Conservation (phyloP, 2,797 vertebrate genomes). For the Oreonectes daqikongensis region DNA sequence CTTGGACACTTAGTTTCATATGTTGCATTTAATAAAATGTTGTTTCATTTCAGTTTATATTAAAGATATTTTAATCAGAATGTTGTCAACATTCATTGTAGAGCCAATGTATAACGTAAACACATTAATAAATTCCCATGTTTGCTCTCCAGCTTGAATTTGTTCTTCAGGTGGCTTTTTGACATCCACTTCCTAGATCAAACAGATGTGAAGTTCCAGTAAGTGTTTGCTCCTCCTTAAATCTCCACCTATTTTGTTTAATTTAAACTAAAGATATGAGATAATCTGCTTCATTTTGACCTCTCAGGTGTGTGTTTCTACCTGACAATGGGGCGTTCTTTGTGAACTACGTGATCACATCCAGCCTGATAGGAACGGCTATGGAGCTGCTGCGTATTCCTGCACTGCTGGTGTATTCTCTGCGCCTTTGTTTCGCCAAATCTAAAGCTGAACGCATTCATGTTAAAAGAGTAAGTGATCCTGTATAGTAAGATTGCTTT, state of each 20-base stretch:
- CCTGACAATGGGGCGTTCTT: conserved; percentile 97
- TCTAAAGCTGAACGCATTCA: conserved; percentile 92
- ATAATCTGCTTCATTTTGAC: neutral
- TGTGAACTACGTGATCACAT: conserved; percentile 93
- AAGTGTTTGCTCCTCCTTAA: conserved; percentile 67
- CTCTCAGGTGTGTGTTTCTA: conserved; percentile 91
- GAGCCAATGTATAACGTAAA: neutral
- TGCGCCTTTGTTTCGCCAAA: conserved; percentile 90
- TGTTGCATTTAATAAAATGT: neutral
- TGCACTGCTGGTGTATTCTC: conserved; percentile 82
- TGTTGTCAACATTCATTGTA: neutral
- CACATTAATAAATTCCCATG: conserved; percentile 28
- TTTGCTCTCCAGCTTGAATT: conserved; percentile 80
- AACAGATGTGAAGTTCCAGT: conserved; percentile 91
- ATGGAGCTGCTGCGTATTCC: conserved; percentile 94
- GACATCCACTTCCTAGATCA: conserved; percentile 89
- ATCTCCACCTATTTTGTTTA: neutral
- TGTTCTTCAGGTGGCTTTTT: conserved; percentile 97
- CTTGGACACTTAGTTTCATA: neutral
- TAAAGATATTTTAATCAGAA: neutral
- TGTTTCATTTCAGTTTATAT: neutral
- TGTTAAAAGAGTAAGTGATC: conserved; percentile 83
- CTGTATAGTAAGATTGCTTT: neutral
- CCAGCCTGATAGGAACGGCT: conserved; percentile 88
- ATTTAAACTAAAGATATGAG: neutral